Conservation (phyloP, 1,140 invertebrate genomes). For the Ostrea denselamellosa region DNA sequence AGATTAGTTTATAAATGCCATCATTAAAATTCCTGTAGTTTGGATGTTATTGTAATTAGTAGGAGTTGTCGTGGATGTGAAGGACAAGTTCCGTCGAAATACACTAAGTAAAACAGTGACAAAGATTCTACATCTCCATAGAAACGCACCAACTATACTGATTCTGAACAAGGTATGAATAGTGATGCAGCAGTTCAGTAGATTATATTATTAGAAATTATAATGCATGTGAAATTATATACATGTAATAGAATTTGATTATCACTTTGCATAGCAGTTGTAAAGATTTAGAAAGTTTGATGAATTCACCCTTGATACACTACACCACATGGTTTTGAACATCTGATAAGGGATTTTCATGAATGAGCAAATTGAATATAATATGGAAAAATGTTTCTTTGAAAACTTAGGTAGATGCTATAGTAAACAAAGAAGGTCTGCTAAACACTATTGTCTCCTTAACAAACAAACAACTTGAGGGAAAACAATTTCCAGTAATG, state of each 20-base stretch:
- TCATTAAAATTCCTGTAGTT: background rate
- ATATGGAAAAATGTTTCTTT: background rate
- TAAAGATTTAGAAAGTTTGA: no score
- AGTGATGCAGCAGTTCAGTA: no score
- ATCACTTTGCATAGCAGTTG: no score
- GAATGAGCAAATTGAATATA: background rate
- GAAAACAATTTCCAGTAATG: constrained; percentile 48
- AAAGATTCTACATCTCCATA: constrained; percentile 83
- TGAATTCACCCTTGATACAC: no score
- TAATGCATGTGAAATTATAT: no score
- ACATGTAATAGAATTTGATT: no score
- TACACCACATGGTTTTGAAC: no score
- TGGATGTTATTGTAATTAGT: constrained; percentile 77
- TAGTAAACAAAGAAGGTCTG: constrained; percentile 88
- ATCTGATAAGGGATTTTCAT: no score
- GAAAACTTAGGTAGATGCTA: constrained; percentile 85
- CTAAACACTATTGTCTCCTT: constrained; percentile 85
- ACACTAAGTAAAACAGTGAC: constrained; percentile 86
- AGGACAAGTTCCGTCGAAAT: constrained; percentile 85
- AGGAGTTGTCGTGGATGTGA: constrained; percentile 91
- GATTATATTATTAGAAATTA: no score
- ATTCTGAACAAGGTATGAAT: constrained; percentile 90
- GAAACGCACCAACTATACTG: constrained; percentile 86
- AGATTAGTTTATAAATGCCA: no score
- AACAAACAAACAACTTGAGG: constrained; percentile 82